Conservation (phyloP, 2,797 vertebrate species). For the Sebastes minor region DNA sequence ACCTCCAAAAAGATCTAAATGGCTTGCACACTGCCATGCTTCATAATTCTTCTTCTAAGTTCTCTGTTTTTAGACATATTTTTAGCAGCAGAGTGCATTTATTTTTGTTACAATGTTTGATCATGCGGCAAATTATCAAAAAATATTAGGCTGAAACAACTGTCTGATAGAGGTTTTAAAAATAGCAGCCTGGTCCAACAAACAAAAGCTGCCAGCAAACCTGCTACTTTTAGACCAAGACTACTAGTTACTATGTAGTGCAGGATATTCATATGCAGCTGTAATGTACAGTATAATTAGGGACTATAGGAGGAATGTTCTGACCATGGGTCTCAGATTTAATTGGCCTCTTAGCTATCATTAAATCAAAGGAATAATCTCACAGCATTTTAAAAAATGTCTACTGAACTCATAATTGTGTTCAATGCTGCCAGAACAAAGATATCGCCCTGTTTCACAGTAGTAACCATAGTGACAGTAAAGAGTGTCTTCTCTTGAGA, state of each 20-base stretch:
- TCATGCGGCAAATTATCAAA: background rate
- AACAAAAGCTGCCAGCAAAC: slow-evolving; percentile 2
- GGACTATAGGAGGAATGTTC: background rate
- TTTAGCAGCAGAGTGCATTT: background rate
- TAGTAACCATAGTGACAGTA: background rate
- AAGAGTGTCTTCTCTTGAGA: background rate
- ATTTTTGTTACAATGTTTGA: slow-evolving; percentile 12
- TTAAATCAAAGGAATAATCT: background rate
- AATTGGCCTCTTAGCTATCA: background rate
- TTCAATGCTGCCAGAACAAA: background rate
- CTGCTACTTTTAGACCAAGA: background rate
- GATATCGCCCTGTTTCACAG: background rate
- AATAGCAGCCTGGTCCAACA: slow-evolving; percentile 1
- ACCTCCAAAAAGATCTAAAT: slow-evolving; percentile 14
- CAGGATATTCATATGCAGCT: background rate
- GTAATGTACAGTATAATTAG: background rate
- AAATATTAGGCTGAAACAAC: background rate
- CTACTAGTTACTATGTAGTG: background rate
- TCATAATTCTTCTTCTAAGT: background rate
- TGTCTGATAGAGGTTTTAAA: slow-evolving; percentile 9
- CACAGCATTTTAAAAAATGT: background rate
- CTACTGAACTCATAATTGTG: background rate
- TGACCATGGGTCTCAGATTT: background rate
- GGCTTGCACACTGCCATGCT: background rate
- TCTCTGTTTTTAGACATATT: slow-evolving; percentile 11